These are phyloP conservation scores for Napeogenes inachia DNA, from an alignment of 2,888 invertebrate species.

Conservation along the genomic window DNA sequence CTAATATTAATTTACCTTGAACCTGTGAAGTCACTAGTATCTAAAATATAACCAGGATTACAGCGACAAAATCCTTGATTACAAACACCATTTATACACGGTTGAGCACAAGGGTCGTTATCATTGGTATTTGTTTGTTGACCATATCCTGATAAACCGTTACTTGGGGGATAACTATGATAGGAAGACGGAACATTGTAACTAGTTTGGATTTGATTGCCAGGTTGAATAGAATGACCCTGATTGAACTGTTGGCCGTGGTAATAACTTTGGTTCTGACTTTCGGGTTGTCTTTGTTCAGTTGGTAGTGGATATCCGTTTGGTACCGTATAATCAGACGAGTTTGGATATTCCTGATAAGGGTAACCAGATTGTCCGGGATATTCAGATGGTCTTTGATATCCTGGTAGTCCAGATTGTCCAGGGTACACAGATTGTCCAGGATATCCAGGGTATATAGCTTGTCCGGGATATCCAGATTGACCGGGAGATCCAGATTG, in stretches of 20 bases:
- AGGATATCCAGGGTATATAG: constrained; percentile 11
- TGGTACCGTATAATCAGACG: constrained; percentile 9
- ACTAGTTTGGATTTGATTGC: neutral
- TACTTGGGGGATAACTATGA: constrained; percentile 23
- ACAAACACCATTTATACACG: constrained; percentile 84
- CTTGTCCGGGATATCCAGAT: constrained; percentile 13
- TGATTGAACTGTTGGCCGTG: constrained; percentile 21
- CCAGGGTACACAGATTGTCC: constrained; percentile 16
- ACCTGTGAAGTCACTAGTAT: constrained; percentile 51
- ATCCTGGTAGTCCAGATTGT: constrained; percentile 18
- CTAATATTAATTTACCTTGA: constrained; percentile 41
- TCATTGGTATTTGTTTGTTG: constrained; percentile 22
- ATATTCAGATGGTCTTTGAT: constrained; percentile 22
- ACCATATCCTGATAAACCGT: constrained; percentile 18
- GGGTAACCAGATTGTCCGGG: constrained; percentile 14
- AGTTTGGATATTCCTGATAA: constrained; percentile 14
- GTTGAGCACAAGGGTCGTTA: constrained; percentile 72
- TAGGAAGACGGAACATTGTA: constrained; percentile 12
- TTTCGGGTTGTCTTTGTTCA: constrained; percentile 17
- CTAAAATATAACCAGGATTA: constrained; percentile 68
- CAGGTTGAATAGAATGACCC: constrained; percentile 2
- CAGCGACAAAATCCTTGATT: constrained; percentile 76
- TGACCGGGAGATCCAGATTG: constrained; percentile 25
- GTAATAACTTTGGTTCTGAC: constrained; percentile 12
- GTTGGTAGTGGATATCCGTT: constrained; percentile 7